Evolutionary conservation across 1,140 invertebrate species (phyloP), one percentile per base, ranked within the genome.

Genomic region (Trissolcus basalis): DNA sequence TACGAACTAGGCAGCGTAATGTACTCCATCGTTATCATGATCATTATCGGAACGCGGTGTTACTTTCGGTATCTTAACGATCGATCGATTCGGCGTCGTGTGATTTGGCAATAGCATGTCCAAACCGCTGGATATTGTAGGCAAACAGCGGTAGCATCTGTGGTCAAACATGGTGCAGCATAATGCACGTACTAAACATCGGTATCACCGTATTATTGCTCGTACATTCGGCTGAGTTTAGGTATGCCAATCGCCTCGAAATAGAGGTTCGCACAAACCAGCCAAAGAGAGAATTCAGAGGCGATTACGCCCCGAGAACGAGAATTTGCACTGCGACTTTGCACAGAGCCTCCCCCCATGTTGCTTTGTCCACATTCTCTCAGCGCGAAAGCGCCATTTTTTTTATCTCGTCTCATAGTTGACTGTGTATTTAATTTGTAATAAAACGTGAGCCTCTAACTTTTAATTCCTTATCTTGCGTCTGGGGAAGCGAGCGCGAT

Each of bases 101-200:
- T 69, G 75, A 76, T 78, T 74, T 70, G 79, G 73, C 75, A 72
- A 69, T 63, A 53, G 43, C 70, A 48, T 71, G 78, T 74, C 16
- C 45, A 51, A 59, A 12, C 54, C 63, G 49, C 14, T 78, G 56
- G 59, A 70, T 73, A 74, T 71, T 71, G 70, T 74, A 78, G 69
- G 81, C 78, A 82, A 81, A 77, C 70, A 83, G 58, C 65, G 69
- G 71, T 80, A 73, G 67, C 76, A 82, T 74, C 77, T 81, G 79
- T 80, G 81, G 81, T 82, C 80, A 84, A 84, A 86, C 82, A 84
- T 75, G 80, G 70, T 53, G 79, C 51, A 60, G 76, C 82, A 85
- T 86, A 85, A 86, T 86, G 81, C 83, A 80, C 79, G 77, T 79
- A 83, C 80, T 83, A 85, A 84, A 84, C 79, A 80, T 76, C 43